phyloP scores from a whole-genome alignment of 2,888 invertebrate genomes.

The Deilephila porcellus region DNA sequence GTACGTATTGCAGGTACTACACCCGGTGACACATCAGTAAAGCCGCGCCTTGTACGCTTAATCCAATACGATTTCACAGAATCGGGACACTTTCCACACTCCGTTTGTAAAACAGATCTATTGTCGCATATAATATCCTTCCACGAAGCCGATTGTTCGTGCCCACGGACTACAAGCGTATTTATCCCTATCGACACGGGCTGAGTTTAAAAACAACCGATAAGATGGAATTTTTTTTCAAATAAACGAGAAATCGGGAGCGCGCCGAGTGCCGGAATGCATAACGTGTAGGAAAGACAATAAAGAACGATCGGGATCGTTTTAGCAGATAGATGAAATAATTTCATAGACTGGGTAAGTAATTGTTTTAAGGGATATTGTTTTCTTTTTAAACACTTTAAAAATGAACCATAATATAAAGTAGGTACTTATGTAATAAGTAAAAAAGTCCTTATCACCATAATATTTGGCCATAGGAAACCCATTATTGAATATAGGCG shows the following conservation, averaged over 20 bases:
- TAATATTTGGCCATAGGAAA: no score
- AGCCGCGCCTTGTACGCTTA: neutral
- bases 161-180: neutral
- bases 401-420: no score
- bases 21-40: neutral
- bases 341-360: neutral
- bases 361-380: neutral
- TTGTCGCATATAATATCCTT: neutral
- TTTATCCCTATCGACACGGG: neutral
- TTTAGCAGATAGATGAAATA: neutral
- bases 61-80: neutral
- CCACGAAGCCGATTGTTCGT: neutral
- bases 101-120: constrained; percentile 3
- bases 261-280: neutral
- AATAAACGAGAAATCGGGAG: neutral
- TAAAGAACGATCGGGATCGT: neutral
- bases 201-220: neutral
- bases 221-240: constrained; percentile 1
- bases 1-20: neutral
- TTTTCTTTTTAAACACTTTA: no score
- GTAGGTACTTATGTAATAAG: no score
- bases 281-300: neutral
- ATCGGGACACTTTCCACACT: neutral
- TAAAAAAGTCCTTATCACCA: no score
- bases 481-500: no score